Evolutionary conservation across 2,888 invertebrate species (phyloP).

Genomic region (Drosophila neonasuta): DNA sequence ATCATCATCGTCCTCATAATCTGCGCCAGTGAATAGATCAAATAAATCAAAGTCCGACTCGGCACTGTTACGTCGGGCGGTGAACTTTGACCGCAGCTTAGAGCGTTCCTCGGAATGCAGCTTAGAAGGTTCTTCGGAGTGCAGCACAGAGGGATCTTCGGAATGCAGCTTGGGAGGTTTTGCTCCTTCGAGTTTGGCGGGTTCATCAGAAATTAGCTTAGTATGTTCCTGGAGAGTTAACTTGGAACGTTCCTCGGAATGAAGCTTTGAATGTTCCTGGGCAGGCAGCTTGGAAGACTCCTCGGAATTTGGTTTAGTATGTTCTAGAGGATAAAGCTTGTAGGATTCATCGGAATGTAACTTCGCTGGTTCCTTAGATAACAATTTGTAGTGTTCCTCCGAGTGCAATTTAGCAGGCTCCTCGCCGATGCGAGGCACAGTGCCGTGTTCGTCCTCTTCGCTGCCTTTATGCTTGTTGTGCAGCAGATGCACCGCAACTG

Average conservation of each 20-base stretch:
- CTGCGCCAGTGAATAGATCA: slow-evolving; percentile 49
- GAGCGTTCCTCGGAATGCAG: not conserved
- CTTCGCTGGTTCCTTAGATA: not conserved
- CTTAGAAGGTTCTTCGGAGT: not conserved
- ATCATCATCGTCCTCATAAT: slow-evolving; percentile 58
- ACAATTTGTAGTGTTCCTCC: not conserved
- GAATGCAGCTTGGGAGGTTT: not conserved
- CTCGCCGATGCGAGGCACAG: not conserved
- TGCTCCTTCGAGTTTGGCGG: not conserved
- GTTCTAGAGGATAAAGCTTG: not conserved
- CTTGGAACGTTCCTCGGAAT: not conserved
- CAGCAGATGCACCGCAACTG: slow-evolving; percentile 54
- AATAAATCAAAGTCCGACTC: slow-evolving; percentile 56
- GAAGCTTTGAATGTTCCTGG: not conserved
- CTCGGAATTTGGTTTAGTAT: not conserved
- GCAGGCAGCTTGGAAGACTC: not conserved
- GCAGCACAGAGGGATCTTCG: not conserved
- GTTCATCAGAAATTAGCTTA: not conserved
- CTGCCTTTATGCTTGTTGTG: slow-evolving; percentile 51
- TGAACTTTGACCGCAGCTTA: not conserved
- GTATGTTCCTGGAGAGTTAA: not conserved
- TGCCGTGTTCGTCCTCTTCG: not conserved
- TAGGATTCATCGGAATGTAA: not conserved
- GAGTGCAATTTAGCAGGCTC: not conserved
- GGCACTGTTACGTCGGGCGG: slow-evolving; percentile 23